A percentile compares a stretch with the other conserved stretches of the same genome.
Conservation (phyloP, 2,888 invertebrate genomes). For the Corbicula japonica region DNA sequence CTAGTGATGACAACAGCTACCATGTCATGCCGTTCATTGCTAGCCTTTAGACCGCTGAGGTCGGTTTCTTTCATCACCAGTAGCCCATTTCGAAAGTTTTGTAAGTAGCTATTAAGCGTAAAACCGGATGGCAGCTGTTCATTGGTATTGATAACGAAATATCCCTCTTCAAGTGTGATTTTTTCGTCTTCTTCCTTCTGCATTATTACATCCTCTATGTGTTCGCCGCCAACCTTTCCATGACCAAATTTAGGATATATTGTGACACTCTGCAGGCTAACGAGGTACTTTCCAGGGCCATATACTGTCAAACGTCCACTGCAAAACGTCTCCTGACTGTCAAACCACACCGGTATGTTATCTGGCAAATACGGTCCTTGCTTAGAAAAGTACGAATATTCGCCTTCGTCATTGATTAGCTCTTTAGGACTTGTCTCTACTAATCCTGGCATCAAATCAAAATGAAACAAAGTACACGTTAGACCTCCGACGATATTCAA, state of each 20-base stretch:
- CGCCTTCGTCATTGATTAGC: constrained; percentile 31
- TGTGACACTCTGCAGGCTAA: constrained; percentile 39
- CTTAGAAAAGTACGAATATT: constrained; percentile 34
- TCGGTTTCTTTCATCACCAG: constrained; percentile 14
- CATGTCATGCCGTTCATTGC: constrained; percentile 37
- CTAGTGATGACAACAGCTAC: constrained; percentile 74
- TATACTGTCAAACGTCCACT: constrained; percentile 44
- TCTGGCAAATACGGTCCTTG: constrained; percentile 5
- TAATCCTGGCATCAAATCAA: constrained; percentile 7
- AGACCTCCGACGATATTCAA: neutral
- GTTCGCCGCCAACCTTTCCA: constrained; percentile 53
- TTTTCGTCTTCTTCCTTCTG: constrained; percentile 47
- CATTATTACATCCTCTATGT: constrained; percentile 40
- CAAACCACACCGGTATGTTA: constrained; percentile 33
- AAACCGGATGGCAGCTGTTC: neutral
- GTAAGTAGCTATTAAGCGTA: constrained; percentile 20
- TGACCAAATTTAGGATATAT: constrained; percentile 48
- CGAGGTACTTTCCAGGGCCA: constrained; percentile 37
- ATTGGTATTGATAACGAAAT: constrained; percentile 27
- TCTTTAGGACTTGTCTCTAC: neutral
- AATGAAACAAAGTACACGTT: constrained; percentile 21
- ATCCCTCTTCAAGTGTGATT: constrained; percentile 33
- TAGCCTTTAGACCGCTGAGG: neutral
- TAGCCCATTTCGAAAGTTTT: constrained; percentile 28
- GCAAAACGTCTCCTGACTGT: constrained; percentile 24